Evolutionary conservation across 1,140 invertebrate genomes (phyloP).

Genomic region (Physella acuta): DNA sequence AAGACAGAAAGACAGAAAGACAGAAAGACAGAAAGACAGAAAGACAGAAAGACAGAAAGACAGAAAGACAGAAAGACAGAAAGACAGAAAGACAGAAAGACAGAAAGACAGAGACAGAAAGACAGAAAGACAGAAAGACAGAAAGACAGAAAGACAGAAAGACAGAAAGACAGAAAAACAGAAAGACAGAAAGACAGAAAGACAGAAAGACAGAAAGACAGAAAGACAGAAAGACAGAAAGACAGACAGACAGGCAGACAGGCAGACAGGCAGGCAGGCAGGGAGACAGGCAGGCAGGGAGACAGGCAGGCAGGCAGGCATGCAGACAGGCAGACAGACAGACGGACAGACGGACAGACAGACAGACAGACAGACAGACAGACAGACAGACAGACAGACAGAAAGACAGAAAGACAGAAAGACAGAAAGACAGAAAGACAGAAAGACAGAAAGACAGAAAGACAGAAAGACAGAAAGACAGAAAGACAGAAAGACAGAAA

Average conservation of each 20-base stretch:
- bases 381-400: too few relatives aligned
- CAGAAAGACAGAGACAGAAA: neutral
- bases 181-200: neutral
- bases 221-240: neutral
- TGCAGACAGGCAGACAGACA: too few relatives aligned
- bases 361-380: too few relatives aligned
- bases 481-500: neutral
- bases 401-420: neutral
- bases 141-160: neutral
- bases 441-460: too few relatives aligned
- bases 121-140: too few relatives aligned
- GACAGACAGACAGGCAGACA: too few relatives aligned
- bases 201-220: neutral
- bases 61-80: neutral
- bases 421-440: neutral
- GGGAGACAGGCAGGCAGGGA: too few relatives aligned
- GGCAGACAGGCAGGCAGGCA: too few relatives aligned
- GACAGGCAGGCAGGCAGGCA: too few relatives aligned
- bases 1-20: neutral
- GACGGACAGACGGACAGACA: too few relatives aligned
- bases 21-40: neutral
- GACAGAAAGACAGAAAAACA: neutral
- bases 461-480: neutral
- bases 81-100: too few relatives aligned
- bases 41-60: neutral